Base-by-base conservation (phyloP, 2,888 invertebrate species). In the Ophonus ardosiacus region DNA sequence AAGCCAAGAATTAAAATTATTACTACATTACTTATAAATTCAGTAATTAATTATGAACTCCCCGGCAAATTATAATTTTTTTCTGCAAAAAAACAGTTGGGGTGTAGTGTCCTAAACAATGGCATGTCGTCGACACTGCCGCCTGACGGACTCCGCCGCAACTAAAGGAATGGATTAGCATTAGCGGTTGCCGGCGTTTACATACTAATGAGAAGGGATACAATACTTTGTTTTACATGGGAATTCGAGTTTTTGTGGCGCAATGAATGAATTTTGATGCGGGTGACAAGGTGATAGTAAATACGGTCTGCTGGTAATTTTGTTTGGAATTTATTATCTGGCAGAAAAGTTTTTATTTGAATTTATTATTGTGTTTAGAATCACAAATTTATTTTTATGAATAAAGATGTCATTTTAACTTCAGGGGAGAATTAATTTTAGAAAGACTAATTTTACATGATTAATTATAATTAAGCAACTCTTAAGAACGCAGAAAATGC, bases 151-250 rank as follows among this genome's bases (percentile, higher is more conserved):
- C 10, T 8, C 8, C 8, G 13, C 43, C 43, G 43, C 78, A 78
- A 57, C 56, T 78, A 38, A 31, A 78, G 59, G 57, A 78, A 78
- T 78, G 78, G 78, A 78, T 78, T 78, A 78, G 59, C 24, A 78
- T 78, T 78, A 78, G 59, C 24, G 78, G 24, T 24, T 24, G 56
- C 24, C 56, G n/a, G 57, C 57, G 78, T 78, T 78, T 78, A 78
- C 78, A 78, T 78, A 59, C 59, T 57, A 78, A 78, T 78, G 78
- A 78, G 78, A 21, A 24, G 57, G 56, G 43, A 51, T 76, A 51
- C 24, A 78, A 78, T 78, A 78, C 78, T 78, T 78, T 78, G 78
- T 78, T 78, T 78, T 78, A 78, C 78, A 78, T 78, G 56, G 24
- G 78, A 78, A 78, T 78, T 18, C 21, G 31, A 15, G 15, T 78